Evolutionary conservation across 2,888 invertebrate genomes (phyloP).

Genomic region (Allolobophora icterica): DNA sequence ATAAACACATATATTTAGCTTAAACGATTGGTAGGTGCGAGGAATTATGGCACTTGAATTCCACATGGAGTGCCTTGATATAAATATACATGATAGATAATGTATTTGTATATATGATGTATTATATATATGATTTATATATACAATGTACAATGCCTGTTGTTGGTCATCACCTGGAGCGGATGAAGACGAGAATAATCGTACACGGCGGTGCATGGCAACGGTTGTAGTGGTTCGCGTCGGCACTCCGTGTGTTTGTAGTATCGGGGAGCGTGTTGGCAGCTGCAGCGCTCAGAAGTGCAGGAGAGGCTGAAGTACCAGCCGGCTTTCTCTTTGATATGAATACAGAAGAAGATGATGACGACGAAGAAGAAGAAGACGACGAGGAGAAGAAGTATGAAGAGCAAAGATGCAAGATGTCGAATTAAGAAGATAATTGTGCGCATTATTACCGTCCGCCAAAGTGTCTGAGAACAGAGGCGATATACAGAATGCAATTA

Average conservation of each 20-base stretch:
- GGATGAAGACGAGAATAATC: neutral
- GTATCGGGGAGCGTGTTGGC: neutral
- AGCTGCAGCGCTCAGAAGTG: neutral
- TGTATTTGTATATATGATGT: neutral
- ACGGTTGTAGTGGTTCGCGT: neutral
- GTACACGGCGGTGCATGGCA: neutral
- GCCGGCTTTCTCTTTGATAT: constrained; percentile 11
- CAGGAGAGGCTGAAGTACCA: constrained; percentile 11
- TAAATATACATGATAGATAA: neutral
- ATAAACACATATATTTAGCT: neutral
- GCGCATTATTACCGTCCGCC: neutral
- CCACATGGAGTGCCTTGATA: neutral
- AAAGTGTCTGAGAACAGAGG: constrained; percentile 3
- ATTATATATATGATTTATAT: neutral
- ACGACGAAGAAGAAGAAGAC: neutral
- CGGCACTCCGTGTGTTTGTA: neutral
- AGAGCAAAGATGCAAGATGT: neutral
- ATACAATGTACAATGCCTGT: neutral
- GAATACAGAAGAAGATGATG: neutral
- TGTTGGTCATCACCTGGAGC: neutral
- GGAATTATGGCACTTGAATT: neutral
- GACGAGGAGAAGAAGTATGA: neutral
- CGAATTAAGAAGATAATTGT: constrained; percentile 17
- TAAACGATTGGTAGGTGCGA: neutral
- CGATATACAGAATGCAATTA: constrained; percentile 3